These are phyloP conservation scores for Alcedo quadribrachys DNA, from an alignment of 2,797 vertebrate species.

Conservation along the genomic window DNA sequence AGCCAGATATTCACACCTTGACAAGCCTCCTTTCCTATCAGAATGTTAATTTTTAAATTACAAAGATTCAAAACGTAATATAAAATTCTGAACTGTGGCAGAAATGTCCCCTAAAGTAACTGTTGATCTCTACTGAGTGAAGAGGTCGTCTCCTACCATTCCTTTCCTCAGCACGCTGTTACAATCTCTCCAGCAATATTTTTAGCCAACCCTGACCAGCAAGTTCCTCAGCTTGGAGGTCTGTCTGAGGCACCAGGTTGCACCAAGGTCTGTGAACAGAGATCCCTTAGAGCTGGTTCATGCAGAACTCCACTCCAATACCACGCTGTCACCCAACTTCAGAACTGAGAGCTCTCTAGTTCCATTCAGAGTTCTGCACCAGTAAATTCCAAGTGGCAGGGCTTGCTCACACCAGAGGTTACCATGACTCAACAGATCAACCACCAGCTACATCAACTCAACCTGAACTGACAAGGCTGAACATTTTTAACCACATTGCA, in stretches of 20 bases:
- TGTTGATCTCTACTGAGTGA: rapidly evolving
- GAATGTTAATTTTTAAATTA: not conserved
- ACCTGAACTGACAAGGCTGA: not conserved
- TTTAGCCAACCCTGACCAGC: not conserved
- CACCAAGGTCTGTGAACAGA: not conserved
- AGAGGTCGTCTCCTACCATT: not conserved
- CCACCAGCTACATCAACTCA: not conserved
- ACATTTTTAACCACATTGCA: not conserved
- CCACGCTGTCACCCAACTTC: not conserved
- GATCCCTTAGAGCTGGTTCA: not conserved
- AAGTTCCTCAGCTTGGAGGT: rapidly evolving
- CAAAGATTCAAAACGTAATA: not conserved
- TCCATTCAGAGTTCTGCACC: not conserved
- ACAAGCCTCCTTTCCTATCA: not conserved
- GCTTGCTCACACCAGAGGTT: not conserved
- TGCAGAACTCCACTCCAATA: not conserved
- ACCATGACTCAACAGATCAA: not conserved
- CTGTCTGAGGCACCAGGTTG: not conserved
- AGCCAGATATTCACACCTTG: not conserved
- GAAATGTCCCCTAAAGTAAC: not conserved
- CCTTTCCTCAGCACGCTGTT: not conserved
- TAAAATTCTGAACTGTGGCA: not conserved
- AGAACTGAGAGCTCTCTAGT: not conserved
- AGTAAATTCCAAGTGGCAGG: not conserved
- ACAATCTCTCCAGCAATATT: not conserved